Base-by-base conservation (phyloP, 2,888 invertebrate species). In the Netelia melanura region DNA sequence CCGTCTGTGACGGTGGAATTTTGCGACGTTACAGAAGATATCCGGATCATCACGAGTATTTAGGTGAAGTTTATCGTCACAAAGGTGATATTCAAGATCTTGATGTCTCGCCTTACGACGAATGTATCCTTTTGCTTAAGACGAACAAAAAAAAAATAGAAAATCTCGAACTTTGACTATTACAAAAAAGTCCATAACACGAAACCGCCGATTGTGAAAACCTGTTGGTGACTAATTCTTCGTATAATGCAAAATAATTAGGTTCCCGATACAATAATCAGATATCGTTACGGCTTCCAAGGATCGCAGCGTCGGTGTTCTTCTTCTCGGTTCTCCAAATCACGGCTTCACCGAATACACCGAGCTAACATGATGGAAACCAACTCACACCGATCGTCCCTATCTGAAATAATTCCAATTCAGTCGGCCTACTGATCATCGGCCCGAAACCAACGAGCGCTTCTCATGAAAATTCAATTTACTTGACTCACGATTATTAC, bases 91-190 rank as follows among this genome's bases (percentile, higher is more conserved):
- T 94, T 82, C 93, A 94, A 86, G 95, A 95, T 83, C 91, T 95
- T 86, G 95, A 95, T 89, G 93, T 95, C 81, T 94, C 94, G 11
- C 94, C 94, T 0, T 94, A 94, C 87, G 94, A 94, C 90, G 95
- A 95, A 91, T 95, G 94, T 94, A 94, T 94, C 94, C 94, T 94
- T 93, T 89, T 62, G 30, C 43, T 56, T 30, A 14, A 8, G 17
- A 23, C 25, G 43, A 23, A 72, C 3, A 54, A 71, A 17, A 52
- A 68, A 68, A 11, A 6, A 10, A 2, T 21, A 21, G 23, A 58
- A n/a, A 21, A 21, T 3, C 8, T n/a, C 21, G 58, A n/a, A 58
- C 8, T 30, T 30, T 30, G 30, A 5, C 3, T 30, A 30, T 30
- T 30, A 30, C 30, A 5, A 30, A 30, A 5, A 30, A 30, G 3